phyloP scores from a whole-genome alignment of 2,113 vertebrate genomes.

The Ochotona princeps region DNA sequence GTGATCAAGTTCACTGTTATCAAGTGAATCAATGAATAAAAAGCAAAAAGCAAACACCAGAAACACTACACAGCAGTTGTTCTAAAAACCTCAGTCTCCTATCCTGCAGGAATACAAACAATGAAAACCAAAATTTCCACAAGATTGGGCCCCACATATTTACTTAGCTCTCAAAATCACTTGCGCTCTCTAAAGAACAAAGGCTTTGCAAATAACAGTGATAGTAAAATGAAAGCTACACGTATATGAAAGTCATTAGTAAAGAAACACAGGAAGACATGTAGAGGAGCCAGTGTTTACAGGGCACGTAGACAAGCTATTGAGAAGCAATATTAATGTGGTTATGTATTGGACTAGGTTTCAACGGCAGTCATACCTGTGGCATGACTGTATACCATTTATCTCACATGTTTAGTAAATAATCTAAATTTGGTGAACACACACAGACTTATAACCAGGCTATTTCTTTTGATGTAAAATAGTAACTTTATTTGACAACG shows the following conservation, averaged over 20 bases:
- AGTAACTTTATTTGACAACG: conserved; percentile 31
- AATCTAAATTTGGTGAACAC: neutral
- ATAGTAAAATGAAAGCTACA: conserved; percentile 1
- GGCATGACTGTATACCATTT: neutral
- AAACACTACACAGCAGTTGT: neutral
- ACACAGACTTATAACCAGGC: neutral
- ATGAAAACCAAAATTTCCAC: neutral
- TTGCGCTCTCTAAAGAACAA: conserved; percentile 31
- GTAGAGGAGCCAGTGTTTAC: neutral
- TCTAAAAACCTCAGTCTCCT: neutral
- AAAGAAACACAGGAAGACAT: neutral
- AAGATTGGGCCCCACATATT: neutral
- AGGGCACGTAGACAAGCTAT: neutral
- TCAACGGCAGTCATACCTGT: neutral
- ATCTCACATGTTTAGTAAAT: neutral
- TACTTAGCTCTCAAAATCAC: conserved; percentile 12
- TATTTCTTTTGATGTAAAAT: neutral
- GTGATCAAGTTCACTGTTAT: neutral
- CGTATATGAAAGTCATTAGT: neutral
- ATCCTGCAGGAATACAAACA: conserved; percentile 16
- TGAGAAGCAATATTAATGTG: neutral
- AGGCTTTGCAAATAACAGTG: neutral
- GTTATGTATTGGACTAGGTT: neutral
- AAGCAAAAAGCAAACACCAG: neutral
- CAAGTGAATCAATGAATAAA: neutral